Base-by-base conservation (phyloP, 2,888 invertebrate species). In the Podabrus alpinus region DNA sequence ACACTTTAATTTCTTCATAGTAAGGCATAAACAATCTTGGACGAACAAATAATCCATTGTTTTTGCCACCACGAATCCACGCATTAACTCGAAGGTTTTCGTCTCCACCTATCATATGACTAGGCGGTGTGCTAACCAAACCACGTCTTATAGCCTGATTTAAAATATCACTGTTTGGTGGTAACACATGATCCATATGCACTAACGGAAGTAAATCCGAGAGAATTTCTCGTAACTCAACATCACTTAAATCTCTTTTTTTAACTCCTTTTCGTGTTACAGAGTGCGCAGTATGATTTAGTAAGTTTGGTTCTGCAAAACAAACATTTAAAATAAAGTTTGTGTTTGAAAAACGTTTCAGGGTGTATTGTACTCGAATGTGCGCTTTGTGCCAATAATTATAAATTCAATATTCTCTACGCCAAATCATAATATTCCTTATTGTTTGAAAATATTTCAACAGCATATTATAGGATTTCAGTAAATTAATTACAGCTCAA, bases 1-100 rank as follows among this genome's bases (percentile, higher is more conserved):
- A 88, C 82, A 94, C 94, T 91, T 97, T 97, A 11, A 96, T 92
- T 89, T 97, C 98, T 86, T 98, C 97, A 82, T 95, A 95, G 86
- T 97, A 97, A 59, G 98, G 97, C 91, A 95, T 94, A 88, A 97
- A 98, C 78, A 97, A 92, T 64, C 98, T 90, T 69, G 98, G 97
- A 80, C 96, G 92, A 7, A 96, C 93, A 85, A 92, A 92, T 11
- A 94, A 88, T 72, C 94, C 94, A 82, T 92, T 92, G 82, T 92
- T 92, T 82, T 92, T 92, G 13, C 91, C 91, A 69, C 93, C 91
- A 16, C 94, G 91, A 78, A 95, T 94, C 95, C 95, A 95, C 60
- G 95, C 95, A 85, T 93, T 94, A 78, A 92, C 90, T 69, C 92
- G 88, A 66, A 92, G 85, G 85, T 91, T 92, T 83, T 90, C 90